Evolutionary conservation across 2,888 invertebrate genomes (phyloP).

Genomic region (Diaperis boleti): DNA sequence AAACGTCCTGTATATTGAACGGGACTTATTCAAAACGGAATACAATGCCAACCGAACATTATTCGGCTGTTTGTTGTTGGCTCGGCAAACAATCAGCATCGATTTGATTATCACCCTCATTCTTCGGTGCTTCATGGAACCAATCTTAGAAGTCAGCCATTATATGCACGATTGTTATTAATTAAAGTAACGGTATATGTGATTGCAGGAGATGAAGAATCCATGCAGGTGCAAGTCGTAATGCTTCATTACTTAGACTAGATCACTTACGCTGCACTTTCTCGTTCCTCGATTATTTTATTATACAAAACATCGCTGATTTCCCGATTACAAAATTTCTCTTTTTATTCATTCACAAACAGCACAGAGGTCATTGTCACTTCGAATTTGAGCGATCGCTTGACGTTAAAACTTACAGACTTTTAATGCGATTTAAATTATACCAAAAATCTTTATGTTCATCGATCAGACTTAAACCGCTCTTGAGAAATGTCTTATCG

Average conservation of each 20-base stretch:
- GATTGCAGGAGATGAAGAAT: constrained; percentile 38
- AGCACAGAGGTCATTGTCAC: constrained; percentile 29
- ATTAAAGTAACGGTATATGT: constrained; percentile 47
- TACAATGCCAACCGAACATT: constrained; percentile 1
- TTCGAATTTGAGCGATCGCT: constrained; percentile 31
- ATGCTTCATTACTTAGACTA: constrained; percentile 40
- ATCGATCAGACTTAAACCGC: constrained; percentile 39
- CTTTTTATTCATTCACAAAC: neutral
- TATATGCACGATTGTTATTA: constrained; percentile 38
- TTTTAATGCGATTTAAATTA: constrained; percentile 41
- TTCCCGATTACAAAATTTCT: neutral
- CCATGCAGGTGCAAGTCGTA: constrained; percentile 45
- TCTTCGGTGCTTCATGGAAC: neutral
- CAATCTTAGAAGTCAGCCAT: constrained; percentile 5
- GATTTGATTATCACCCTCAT: constrained; percentile 13
- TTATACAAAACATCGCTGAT: constrained; percentile 14
- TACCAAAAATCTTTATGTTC: constrained; percentile 35
- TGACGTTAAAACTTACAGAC: constrained; percentile 24
- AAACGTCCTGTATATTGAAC: constrained; percentile 37
- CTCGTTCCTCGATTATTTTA: constrained; percentile 22
- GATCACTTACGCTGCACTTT: constrained; percentile 31
- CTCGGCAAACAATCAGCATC: neutral
- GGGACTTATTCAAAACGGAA: constrained; percentile 28
- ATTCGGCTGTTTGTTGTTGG: constrained; percentile 6
- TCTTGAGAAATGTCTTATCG: constrained; percentile 36